These are phyloP conservation scores for Melinaea marsaeus DNA, from an alignment of 2,888 invertebrate species.

Conservation along the genomic window DNA sequence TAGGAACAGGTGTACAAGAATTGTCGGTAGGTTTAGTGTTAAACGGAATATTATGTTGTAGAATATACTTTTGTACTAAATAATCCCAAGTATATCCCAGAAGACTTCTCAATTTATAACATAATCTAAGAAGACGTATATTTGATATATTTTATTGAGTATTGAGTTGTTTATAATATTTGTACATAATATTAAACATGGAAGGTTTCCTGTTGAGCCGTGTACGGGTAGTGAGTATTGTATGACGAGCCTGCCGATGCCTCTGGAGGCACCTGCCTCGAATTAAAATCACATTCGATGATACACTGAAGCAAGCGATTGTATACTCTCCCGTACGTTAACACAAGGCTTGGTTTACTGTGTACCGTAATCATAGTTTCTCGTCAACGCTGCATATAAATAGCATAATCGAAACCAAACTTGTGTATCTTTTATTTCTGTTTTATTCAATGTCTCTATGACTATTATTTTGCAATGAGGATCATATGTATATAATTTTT, in stretches of 20 bases:
- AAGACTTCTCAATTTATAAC: too few relatives aligned
- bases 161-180: background rate
- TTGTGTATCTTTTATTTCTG: constrained; percentile 14
- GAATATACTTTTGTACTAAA: too few relatives aligned
- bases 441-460: background rate
- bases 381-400: constrained; percentile 36
- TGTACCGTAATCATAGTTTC: constrained; percentile 25
- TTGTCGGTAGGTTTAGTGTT: too few relatives aligned
- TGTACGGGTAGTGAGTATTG: constrained; percentile 29
- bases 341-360: constrained; percentile 28
- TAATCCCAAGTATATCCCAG: too few relatives aligned
- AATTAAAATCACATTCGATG: constrained; percentile 41
- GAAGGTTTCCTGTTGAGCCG: constrained; percentile 14
- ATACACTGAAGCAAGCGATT: constrained; percentile 35
- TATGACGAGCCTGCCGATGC: constrained; percentile 40
- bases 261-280: constrained; percentile 42
- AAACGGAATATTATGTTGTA: too few relatives aligned
- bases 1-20: too few relatives aligned
- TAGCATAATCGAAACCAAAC: constrained; percentile 30
- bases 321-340: constrained; percentile 35
- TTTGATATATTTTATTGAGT: too few relatives aligned
- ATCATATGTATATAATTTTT: too few relatives aligned
- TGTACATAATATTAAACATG: constrained; percentile 9
- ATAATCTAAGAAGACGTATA: too few relatives aligned
- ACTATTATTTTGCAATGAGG: too few relatives aligned